Conservation (phyloP, 2,797 vertebrate species). For the Clangula hyemalis region DNA sequence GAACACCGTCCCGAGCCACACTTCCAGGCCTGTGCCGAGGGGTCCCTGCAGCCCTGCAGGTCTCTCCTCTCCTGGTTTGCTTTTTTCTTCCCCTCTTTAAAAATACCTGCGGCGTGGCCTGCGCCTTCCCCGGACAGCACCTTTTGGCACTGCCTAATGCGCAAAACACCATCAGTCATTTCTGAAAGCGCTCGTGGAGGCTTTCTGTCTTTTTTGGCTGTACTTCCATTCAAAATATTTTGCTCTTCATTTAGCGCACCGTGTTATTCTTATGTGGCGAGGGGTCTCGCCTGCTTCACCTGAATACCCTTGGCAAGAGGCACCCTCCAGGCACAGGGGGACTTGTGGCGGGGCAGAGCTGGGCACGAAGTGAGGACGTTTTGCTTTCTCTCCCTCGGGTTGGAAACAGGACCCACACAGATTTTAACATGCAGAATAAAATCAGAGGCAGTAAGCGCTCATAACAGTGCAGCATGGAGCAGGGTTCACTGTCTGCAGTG, state of each 20-base stretch:
- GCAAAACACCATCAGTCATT: not conserved
- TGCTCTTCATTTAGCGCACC: not conserved
- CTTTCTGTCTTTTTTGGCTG: not conserved
- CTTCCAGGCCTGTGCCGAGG: not conserved
- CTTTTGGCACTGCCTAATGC: not conserved
- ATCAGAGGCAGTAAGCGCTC: rapidly evolving
- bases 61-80: not conserved
- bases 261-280: not conserved
- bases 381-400: not conserved
- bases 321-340: not conserved
- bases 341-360: not conserved
- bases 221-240: conserved; percentile 28
- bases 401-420: rapidly evolving
- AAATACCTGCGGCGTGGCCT: not conserved
- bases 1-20: not conserved
- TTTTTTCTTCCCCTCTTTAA: not conserved
- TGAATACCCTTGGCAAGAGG: not conserved
- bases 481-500: rapidly evolving
- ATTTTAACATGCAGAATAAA: not conserved
- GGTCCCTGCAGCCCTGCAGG: not conserved
- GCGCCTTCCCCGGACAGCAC: not conserved
- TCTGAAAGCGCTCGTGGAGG: not conserved
- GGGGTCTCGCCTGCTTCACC: not conserved
- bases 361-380: rapidly evolving
- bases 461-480: not conserved